These are phyloP conservation scores for Antheraea yamamai DNA, from an alignment of 2,888 invertebrate genomes.

Conservation along the genomic window DNA sequence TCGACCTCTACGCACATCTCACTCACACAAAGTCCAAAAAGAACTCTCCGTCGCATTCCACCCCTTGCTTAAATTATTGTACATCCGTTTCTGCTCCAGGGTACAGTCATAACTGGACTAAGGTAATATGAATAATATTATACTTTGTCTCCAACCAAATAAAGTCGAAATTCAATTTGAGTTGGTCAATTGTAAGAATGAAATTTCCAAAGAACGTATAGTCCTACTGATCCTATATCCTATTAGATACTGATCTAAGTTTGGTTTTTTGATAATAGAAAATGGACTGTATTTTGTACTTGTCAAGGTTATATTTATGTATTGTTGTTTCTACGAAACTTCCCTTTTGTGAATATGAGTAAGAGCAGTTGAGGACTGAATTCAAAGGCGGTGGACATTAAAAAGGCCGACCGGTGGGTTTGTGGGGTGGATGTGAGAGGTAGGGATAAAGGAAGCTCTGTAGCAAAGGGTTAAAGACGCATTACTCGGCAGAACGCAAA, in stretches of 20 bases:
- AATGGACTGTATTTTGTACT: slow-evolving; percentile 33
- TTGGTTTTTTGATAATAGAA: slow-evolving; percentile 33
- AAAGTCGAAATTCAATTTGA: slow-evolving; percentile 36
- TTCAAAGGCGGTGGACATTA: slow-evolving; percentile 62
- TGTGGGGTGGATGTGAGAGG: slow-evolving; percentile 39
- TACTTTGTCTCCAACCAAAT: slow-evolving; percentile 35
- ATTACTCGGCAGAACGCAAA: slow-evolving; percentile 47
- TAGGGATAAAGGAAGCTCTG: slow-evolving; percentile 49
- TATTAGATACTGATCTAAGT: slow-evolving; percentile 69
- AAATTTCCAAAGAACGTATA: slow-evolving; percentile 67
- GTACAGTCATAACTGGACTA: slow-evolving; percentile 46
- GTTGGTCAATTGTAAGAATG: slow-evolving; percentile 48
- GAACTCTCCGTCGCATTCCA: slow-evolving; percentile 80
- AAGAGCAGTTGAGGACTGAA: slow-evolving; percentile 52
- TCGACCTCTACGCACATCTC: slow-evolving; percentile 79
- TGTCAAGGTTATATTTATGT: slow-evolving; percentile 38
- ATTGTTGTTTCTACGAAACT: slow-evolving; percentile 44
- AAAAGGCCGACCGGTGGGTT: slow-evolving; percentile 59
- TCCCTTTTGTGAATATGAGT: slow-evolving; percentile 60
- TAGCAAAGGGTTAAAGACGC: slow-evolving; percentile 55
- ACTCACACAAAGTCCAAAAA: slow-evolving; percentile 82
- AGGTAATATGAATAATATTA: slow-evolving; percentile 39
- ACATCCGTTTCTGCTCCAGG: slow-evolving; percentile 59
- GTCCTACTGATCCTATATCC: slow-evolving; percentile 58
- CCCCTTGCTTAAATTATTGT: slow-evolving; percentile 82